Evolutionary conservation across 2,797 vertebrate species (phyloP).

Genomic region (Neostethus bicornis): DNA sequence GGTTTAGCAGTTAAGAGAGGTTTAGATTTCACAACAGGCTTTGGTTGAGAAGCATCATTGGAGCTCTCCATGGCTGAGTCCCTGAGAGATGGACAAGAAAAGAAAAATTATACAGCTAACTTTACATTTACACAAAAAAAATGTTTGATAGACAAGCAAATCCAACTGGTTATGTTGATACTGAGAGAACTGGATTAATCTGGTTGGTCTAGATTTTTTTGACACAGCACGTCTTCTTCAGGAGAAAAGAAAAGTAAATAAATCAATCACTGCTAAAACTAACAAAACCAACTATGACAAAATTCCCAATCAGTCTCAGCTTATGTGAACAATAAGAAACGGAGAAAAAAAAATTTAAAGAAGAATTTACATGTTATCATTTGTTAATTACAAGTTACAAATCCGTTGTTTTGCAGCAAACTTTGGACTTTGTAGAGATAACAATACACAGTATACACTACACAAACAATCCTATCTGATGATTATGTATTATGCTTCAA

Average conservation of each 20-base stretch:
- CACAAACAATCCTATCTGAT: not conserved
- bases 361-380: not conserved
- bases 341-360: not conserved
- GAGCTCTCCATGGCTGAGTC: conserved; percentile 66
- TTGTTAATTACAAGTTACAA: not conserved
- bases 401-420: not conserved
- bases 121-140: conserved; percentile 17
- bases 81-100: conserved; percentile 36
- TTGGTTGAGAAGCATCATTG: conserved; percentile 51
- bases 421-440: not conserved
- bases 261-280: conserved; percentile 30
- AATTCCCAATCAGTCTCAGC: not conserved
- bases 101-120: conserved; percentile 17
- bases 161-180: conserved; percentile 12
- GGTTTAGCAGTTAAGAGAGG: conserved; percentile 86
- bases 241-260: conserved; percentile 17
- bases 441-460: not conserved
- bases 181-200: conserved; percentile 25
- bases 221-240: conserved; percentile 2
- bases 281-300: conserved; percentile 8
- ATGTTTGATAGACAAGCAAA: conserved; percentile 11
- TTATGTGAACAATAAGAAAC: not conserved
- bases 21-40: conserved; percentile 66
- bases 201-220: conserved; percentile 58
- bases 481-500: not conserved